Conservation (phyloP, 2,797 vertebrate species). For the Pogoniulus pusillus region DNA sequence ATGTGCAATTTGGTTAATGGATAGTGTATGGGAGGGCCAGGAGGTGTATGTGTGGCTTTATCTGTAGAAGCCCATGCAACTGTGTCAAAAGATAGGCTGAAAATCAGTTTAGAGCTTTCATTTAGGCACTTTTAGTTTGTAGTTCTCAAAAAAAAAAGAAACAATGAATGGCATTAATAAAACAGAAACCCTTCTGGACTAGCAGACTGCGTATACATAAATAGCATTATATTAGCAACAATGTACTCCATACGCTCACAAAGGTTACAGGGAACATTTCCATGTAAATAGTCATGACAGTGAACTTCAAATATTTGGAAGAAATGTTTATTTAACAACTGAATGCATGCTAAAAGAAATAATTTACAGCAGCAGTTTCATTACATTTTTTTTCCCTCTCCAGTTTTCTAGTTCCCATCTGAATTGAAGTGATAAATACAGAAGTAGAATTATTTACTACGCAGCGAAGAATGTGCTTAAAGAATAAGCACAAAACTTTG, state of each 20-base stretch:
- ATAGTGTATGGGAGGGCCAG: neutral
- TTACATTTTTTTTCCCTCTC: slow-evolving; percentile 80
- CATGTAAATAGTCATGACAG: slow-evolving; percentile 71
- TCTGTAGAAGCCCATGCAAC: neutral
- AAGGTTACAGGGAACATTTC: slow-evolving; percentile 41
- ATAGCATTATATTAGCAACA: slow-evolving; percentile 17
- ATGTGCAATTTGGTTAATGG: neutral
- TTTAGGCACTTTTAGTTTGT: neutral
- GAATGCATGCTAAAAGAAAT: slow-evolving; percentile 93
- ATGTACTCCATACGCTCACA: slow-evolving; percentile 21
- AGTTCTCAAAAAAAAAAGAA: neutral
- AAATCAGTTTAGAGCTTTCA: neutral
- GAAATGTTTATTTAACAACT: slow-evolving; percentile 87
- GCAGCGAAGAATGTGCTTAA: slow-evolving; percentile 81
- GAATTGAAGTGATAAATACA: slow-evolving; percentile 80
- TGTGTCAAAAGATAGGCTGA: neutral
- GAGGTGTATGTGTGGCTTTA: neutral
- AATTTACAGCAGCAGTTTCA: slow-evolving; percentile 93
- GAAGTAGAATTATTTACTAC: slow-evolving; percentile 88
- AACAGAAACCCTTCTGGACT: neutral
- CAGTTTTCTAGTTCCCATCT: slow-evolving; percentile 81
- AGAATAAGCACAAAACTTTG: slow-evolving; percentile 48
- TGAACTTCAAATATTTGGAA: slow-evolving; percentile 81
- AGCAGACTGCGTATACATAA: neutral
- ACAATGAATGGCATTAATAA: neutral